Conservation (phyloP, 1,140 invertebrate species). For the Philotrypesis tridentata region DNA sequence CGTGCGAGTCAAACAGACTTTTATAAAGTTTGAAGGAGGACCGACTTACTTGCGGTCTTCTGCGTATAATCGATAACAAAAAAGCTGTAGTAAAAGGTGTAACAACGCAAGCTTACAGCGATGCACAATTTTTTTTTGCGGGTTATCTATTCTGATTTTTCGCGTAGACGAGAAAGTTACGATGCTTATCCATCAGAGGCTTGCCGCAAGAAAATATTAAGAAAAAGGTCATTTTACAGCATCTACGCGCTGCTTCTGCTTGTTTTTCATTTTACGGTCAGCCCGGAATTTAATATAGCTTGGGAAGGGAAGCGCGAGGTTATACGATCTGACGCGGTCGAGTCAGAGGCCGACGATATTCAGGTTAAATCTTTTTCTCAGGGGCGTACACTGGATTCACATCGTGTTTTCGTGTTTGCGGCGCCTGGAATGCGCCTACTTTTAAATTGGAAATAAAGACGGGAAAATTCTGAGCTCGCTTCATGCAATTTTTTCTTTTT, state of each 20-base stretch:
- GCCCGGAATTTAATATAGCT: conserved; percentile 56
- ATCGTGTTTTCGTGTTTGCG: not conserved
- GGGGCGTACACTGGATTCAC: not conserved
- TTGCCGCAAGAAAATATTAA: not conserved
- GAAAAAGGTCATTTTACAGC: conserved; percentile 34
- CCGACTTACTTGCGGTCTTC: too few relatives aligned
- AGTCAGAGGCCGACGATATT: conserved; percentile 44
- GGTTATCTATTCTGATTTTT: too few relatives aligned
- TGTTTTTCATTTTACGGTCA: conserved; percentile 52
- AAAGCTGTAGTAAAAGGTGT: too few relatives aligned
- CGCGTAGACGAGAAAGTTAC: not conserved
- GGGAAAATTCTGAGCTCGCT: not conserved
- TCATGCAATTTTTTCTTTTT: too few relatives aligned
- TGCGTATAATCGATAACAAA: too few relatives aligned
- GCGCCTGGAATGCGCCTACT: not conserved
- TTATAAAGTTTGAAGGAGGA: too few relatives aligned
- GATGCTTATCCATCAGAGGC: not conserved
- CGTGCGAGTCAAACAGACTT: too few relatives aligned
- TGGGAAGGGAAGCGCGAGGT: conserved; percentile 50
- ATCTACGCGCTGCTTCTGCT: not conserved
- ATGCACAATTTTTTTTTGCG: too few relatives aligned
- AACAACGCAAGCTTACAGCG: too few relatives aligned
- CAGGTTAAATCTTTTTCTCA: conserved; percentile 20
- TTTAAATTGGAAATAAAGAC: not conserved
- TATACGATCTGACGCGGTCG: conserved; percentile 29